Evolutionary conservation across 2,888 invertebrate species (phyloP).

Genomic region (Nephrotoma flavescens): DNA sequence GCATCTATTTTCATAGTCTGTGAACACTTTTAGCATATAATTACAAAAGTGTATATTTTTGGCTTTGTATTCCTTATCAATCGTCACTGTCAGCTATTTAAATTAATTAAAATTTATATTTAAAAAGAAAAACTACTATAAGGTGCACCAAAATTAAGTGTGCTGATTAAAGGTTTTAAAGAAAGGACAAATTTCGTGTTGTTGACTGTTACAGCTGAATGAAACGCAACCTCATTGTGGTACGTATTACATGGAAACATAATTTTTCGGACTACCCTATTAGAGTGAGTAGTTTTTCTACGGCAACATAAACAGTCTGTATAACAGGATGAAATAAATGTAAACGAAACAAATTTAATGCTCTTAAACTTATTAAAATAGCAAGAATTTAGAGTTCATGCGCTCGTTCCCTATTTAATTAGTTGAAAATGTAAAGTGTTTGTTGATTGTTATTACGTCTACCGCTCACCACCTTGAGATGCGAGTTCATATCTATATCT

Average conservation of each 20-base stretch:
- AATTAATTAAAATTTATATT: neutral
- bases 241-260: no score
- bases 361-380: neutral
- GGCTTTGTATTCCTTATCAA: neutral
- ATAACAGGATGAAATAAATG: neutral
- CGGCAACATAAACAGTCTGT: neutral
- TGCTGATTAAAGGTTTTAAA: no score
- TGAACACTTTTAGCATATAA: neutral
- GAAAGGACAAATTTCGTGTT: no score
- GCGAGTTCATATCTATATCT: neutral
- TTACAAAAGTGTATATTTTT: neutral
- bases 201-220: no score
- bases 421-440: neutral
- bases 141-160: no score
- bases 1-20: neutral
- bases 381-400: neutral
- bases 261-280: no score
- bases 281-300: no score
- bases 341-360: neutral
- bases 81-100: neutral
- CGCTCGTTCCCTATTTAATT: neutral
- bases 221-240: no score
- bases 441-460: neutral
- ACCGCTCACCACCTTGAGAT: neutral
- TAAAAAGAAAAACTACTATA: no score